Evolutionary conservation across 2,113 vertebrate species (phyloP).

Genomic region (Psophia crepitans): DNA sequence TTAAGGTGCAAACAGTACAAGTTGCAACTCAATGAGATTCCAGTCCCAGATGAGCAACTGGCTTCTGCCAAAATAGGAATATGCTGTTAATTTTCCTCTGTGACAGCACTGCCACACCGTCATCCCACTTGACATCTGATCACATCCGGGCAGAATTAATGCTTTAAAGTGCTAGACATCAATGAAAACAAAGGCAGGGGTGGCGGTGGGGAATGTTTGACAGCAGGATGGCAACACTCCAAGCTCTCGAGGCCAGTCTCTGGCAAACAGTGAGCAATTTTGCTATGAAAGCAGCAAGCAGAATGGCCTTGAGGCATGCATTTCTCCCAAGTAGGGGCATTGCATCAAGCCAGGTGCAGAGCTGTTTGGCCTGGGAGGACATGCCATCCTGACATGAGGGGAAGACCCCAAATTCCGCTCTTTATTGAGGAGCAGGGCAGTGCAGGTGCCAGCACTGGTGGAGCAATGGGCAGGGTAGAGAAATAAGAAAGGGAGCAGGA

Average conservation of each 20-base stretch:
- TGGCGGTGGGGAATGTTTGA: neutral
- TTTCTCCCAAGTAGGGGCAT: neutral
- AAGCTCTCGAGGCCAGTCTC: neutral
- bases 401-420: neutral
- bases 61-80: neutral
- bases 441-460: too few relatives aligned
- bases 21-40: neutral
- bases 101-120: neutral
- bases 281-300: neutral
- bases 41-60: neutral
- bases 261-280: neutral
- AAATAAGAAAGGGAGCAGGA: neutral
- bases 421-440: neutral
- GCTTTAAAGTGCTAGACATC: neutral
- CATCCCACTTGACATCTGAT: neutral
- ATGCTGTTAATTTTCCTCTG: neutral
- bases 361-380: neutral
- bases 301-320: rapidly evolving
- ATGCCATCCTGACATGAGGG: neutral
- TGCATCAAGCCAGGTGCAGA: rapidly evolving
- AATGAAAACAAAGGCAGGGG: neutral
- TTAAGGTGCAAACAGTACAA: neutral
- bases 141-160: neutral
- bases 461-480: neutral
- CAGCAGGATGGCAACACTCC: neutral